Conservation (phyloP, 2,888 invertebrate species). For the Chrysotoxum bicinctum region DNA sequence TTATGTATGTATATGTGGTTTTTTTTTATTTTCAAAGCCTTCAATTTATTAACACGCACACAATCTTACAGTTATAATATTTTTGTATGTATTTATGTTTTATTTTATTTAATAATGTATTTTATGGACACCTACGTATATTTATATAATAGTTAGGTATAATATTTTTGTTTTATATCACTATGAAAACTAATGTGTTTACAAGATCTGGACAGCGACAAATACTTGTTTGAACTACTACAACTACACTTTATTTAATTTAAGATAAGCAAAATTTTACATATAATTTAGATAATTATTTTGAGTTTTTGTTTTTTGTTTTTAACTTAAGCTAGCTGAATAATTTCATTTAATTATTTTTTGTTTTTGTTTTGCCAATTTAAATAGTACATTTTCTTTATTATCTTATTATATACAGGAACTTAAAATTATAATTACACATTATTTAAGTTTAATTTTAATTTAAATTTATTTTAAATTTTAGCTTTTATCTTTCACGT, state of each 20-base stretch:
- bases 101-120: slow-evolving; percentile 45
- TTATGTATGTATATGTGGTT: slow-evolving; percentile 14
- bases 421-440: slow-evolving; percentile 79
- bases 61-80: slow-evolving; percentile 68
- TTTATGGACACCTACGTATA: slow-evolving; percentile 71
- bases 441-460: slow-evolving; percentile 58
- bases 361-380: slow-evolving; percentile 45
- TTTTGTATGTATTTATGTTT: slow-evolving; percentile 54
- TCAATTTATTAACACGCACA: slow-evolving; percentile 72
- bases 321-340: slow-evolving; percentile 38
- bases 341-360: slow-evolving; percentile 38
- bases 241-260: slow-evolving; percentile 59
- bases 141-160: slow-evolving; percentile 59
- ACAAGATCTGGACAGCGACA: slow-evolving; percentile 65
- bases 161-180: slow-evolving; percentile 47
- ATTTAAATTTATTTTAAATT: slow-evolving; percentile 23
- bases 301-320: slow-evolving; percentile 27
- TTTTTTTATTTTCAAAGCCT: slow-evolving; percentile 52
- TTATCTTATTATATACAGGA: slow-evolving; percentile 80
- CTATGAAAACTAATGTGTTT: slow-evolving; percentile 65
- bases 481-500: slow-evolving; percentile 19
- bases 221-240: slow-evolving; percentile 65
- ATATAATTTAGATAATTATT: slow-evolving; percentile 62
- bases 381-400: slow-evolving; percentile 58
- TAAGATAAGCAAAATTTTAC: slow-evolving; percentile 70